Percentiles rank a stretch among this genome's conserved stretches.
phyloP scores from a whole-genome alignment of 2,888 invertebrate genomes.

The Alviniconcha strummeri region DNA sequence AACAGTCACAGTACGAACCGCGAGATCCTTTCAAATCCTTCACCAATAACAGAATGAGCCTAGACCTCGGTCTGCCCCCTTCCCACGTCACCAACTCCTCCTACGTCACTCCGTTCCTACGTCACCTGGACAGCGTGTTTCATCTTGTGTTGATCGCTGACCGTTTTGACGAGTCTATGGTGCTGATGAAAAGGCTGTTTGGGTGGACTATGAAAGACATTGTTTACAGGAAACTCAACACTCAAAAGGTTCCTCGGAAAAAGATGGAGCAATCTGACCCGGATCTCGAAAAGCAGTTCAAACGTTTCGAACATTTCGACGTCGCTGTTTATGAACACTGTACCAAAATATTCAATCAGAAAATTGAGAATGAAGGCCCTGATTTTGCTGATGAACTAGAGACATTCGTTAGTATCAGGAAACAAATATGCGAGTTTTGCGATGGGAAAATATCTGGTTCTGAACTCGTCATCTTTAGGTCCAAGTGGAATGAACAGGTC shows the following conservation, averaged over 20 bases:
- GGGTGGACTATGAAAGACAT: constrained; percentile 29
- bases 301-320: background rate
- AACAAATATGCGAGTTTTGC: background rate
- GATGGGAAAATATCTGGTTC: background rate
- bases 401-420: background rate
- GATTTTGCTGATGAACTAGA: constrained; percentile 14
- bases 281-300: background rate
- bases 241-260: background rate
- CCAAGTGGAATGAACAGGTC: background rate
- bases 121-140: constrained; percentile 16
- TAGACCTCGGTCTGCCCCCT: constrained; percentile 19
- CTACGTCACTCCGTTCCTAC: background rate
- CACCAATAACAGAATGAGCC: constrained; percentile 29
- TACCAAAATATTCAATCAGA: background rate
- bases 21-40: background rate
- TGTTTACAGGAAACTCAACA: constrained; percentile 24
- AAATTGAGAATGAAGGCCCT: background rate
- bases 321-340: constrained; percentile 14
- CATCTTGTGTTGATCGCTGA: constrained; percentile 26
- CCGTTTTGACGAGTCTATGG: constrained; percentile 26
- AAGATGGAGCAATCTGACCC: no score
- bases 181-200: constrained; percentile 20
- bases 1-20: constrained; percentile 47
- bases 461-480: background rate
- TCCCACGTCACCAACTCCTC: background rate